Evolutionary conservation across 30 jellyfish, hydroid and myxozoan species (phyloP).

Genomic region (Morbakka virulenta): DNA sequence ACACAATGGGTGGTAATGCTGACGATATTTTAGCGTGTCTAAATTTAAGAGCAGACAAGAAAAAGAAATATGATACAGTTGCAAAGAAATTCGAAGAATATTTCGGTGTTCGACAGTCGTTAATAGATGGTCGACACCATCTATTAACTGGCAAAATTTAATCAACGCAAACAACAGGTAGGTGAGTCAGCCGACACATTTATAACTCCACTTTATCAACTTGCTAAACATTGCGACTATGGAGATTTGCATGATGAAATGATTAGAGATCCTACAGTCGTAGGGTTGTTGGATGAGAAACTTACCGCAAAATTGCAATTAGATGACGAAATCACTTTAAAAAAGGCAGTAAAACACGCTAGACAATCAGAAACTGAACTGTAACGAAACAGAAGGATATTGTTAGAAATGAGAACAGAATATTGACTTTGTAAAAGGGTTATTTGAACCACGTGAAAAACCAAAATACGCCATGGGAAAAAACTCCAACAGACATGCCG

Average conservation of each 20-base stretch:
- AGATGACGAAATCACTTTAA: constrained; percentile 23
- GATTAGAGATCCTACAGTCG: constrained; percentile 28
- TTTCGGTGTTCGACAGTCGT: neutral
- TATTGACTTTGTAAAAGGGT: no score
- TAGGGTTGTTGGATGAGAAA: constrained; percentile 32
- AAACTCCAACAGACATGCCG: no score
- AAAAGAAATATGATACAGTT: constrained; percentile 6
- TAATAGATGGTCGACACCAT: constrained; percentile 13
- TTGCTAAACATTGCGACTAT: constrained; percentile 30
- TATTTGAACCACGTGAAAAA: no score
- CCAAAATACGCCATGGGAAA: no score
- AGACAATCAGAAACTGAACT: constrained; percentile 25
- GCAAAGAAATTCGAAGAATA: constrained; percentile 7
- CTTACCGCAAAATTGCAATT: constrained; percentile 28
- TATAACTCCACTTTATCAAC: constrained; percentile 13
- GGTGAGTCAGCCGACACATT: no score
- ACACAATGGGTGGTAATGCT: constrained; percentile 30
- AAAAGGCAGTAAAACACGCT: constrained; percentile 27
- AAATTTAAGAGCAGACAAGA: no score
- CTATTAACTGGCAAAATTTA: neutral
- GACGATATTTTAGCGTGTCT: no score
- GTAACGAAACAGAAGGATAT: constrained; percentile 17
- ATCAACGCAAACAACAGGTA: constrained; percentile 19
- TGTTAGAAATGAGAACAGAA: no score
- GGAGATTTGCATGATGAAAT: constrained; percentile 23